Base-by-base conservation (phyloP, 2,797 vertebrate species). In the Sebastolobus alascanus region DNA sequence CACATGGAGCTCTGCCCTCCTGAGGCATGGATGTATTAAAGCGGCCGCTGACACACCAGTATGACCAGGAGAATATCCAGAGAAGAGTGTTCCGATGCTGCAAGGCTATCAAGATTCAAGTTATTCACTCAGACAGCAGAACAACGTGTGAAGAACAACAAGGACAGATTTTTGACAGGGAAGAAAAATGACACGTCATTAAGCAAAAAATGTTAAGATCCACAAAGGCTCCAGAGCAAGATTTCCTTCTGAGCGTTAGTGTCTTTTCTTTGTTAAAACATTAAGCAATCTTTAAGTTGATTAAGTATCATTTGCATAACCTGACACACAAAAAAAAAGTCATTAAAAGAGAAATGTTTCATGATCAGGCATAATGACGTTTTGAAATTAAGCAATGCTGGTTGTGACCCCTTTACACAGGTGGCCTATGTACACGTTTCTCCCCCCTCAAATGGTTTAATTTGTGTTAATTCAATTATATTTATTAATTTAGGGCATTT, bases 121-220 rank as follows among this genome's bases (percentile, higher is more conserved):
- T 31, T 38, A 43, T 75, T 70, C 71, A 60, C 70, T 73, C n/a
- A 71, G 76, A 20, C 65, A 29, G 20, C 33, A 55, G 40, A 63
- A 56, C 33, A 37, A 12, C 9, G 22, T 20, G 35, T 37, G 50
- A 78, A 38, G 52, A 71, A 78, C 50, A 65, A 66, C 66, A 75
- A 9, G 2, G 52, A 61, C 54, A 37, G 8, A 37, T 73, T 54
- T 65, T 11, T 77, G 40, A 77, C 35, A 55, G 38, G 25, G n/a
- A 80, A 33, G 59, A 77, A 76, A 63, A 68, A 78, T 71, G 68
- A 76, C 63, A 61, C 6, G 33, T 18, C 61, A 72, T 66, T 59
- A 58, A 72, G 67, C 8, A 40, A 56, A 69, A 69, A 22, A 27
- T 58, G n/a, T 31, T 20, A 35, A 27, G 12, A 38, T 33, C 52